Evolutionary conservation across 2,888 invertebrate species (phyloP).

Genomic region (Ommatoiulus sabulosus): DNA sequence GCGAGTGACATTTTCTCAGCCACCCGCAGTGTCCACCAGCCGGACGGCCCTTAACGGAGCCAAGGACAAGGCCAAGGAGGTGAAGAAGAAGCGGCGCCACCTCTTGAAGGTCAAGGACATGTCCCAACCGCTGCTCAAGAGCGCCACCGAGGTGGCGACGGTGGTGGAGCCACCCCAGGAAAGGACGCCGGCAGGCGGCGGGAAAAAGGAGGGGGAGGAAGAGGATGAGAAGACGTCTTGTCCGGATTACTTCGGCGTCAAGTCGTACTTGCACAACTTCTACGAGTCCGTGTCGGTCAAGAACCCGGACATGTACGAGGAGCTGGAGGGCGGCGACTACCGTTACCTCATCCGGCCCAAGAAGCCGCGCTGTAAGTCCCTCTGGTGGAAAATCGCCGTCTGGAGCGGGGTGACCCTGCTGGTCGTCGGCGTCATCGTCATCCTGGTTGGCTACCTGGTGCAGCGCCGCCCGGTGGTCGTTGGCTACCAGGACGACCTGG

Average conservation of each 20-base stretch:
- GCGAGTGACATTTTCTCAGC: conserved; percentile 53
- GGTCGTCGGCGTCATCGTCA: conserved; percentile 69
- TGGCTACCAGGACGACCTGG: conserved; percentile 66
- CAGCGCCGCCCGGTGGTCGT: conserved; percentile 67
- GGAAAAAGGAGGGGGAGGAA: conserved; percentile 61
- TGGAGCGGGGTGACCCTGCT: conserved; percentile 70
- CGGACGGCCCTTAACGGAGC: background rate
- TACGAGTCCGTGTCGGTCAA: conserved; percentile 66
- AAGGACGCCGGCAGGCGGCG: background rate
- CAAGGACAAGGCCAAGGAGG: background rate
- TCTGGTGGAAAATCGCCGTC: conserved; percentile 69
- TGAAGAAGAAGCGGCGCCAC: conserved; percentile 40
- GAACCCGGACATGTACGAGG: conserved; percentile 61
- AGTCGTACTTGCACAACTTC: conserved; percentile 71
- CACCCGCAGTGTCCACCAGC: conserved; percentile 37
- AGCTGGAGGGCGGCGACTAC: conserved; percentile 64
- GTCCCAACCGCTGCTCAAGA: conserved; percentile 53
- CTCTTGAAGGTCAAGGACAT: background rate
- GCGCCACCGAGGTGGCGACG: background rate
- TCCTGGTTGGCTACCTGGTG: conserved; percentile 70
- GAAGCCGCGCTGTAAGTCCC: conserved; percentile 63
- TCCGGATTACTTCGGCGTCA: conserved; percentile 69
- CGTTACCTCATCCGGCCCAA: conserved; percentile 67
- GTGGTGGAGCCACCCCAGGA: background rate
- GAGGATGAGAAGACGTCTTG: conserved; percentile 63